Base-by-base conservation (phyloP, 1,140 invertebrate species). In the Calephelis virginiensis region DNA sequence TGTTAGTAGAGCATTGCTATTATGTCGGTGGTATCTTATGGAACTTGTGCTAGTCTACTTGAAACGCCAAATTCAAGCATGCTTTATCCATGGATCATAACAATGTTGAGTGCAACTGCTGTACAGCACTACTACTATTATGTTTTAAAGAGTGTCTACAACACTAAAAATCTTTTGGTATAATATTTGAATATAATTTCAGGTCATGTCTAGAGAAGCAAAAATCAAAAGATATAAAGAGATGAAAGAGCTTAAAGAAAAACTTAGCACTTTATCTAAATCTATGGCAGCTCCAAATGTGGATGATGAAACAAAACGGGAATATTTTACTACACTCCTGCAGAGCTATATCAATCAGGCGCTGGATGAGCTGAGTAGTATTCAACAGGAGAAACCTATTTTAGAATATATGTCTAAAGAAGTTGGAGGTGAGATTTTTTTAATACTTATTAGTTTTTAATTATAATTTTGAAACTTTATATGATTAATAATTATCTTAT, bases 261-360 rank as follows among this genome's bases (percentile, higher is more conserved):
- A 95, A 85, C 88, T 98, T 14, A 83, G 92, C 45, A 90, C 91
- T 38, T 82, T 98, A 17, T 93, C 94, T 49, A 90, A 93, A 63
- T 92, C 93, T n/a, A 91, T 95, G 74, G 83, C 93, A 12, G 93
- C 92, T 72, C 92, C 93, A 38, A 93, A 93, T 64, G 93, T 94
- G 11, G 97, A 97, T 80, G 97, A 98, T 17, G 96, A 97, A 75
- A 92, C 94, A 0, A 95, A 95, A 83, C 92, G 97, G 68, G 94
- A 97, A 65, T 98, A 97, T 90, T 97, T 96, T 80, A 77, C 96
- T 0, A 95, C 95, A 9, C 90, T 97, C 68, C 82, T 98, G 11
- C 95, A 96, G 77, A 93, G 94, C 64, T 97, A 95, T 85, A 93
- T 96, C 0, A 94, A 94, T 67, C 93, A 95, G 75, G 93, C 95